Percentiles rank a stretch among this genome's conserved stretches.
Conservation (phyloP, 2,888 invertebrate genomes). For the Cheilosia variabilis region DNA sequence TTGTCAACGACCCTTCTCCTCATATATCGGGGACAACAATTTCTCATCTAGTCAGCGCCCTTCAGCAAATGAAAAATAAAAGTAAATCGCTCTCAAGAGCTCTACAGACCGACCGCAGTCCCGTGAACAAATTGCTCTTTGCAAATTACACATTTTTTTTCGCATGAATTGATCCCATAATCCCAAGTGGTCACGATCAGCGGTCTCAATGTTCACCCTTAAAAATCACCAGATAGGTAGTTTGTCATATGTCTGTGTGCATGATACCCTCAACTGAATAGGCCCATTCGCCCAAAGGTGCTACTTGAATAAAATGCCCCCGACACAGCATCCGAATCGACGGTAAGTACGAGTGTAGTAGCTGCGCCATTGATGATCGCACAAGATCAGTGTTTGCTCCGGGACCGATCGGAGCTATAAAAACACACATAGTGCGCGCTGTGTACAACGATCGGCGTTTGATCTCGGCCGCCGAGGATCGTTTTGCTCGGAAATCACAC, state of each 20-base stretch:
- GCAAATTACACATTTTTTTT: constrained; percentile 54
- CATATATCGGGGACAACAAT: constrained; percentile 34
- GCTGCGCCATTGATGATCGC: constrained; percentile 61
- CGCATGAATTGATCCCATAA: constrained; percentile 69
- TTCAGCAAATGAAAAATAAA: constrained; percentile 26
- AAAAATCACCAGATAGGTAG: constrained; percentile 22
- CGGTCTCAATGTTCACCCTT: constrained; percentile 54
- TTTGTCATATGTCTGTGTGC: background rate
- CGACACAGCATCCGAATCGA: constrained; percentile 35
- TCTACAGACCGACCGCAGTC: constrained; percentile 16
- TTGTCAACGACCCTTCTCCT: constrained; percentile 57
- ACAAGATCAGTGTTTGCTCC: constrained; percentile 64
- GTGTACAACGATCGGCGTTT: constrained; percentile 30
- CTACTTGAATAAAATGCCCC: constrained; percentile 64
- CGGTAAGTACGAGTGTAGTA: constrained; percentile 37
- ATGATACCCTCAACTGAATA: constrained; percentile 16
- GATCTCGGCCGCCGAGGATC: constrained; percentile 56
- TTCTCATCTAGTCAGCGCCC: constrained; percentile 50
- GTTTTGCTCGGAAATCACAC: constrained; percentile 69
- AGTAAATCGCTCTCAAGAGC: constrained; percentile 40
- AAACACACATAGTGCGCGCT: constrained; percentile 61
- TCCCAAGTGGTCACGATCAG: constrained; percentile 69
- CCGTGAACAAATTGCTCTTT: constrained; percentile 59
- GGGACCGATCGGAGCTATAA: constrained; percentile 65
- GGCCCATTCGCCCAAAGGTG: constrained; percentile 67